Evolutionary conservation across 2,113 vertebrate genomes (phyloP), one percentile per base, ranked within the genome.

Genomic region (Pachyramphus minor): DNA sequence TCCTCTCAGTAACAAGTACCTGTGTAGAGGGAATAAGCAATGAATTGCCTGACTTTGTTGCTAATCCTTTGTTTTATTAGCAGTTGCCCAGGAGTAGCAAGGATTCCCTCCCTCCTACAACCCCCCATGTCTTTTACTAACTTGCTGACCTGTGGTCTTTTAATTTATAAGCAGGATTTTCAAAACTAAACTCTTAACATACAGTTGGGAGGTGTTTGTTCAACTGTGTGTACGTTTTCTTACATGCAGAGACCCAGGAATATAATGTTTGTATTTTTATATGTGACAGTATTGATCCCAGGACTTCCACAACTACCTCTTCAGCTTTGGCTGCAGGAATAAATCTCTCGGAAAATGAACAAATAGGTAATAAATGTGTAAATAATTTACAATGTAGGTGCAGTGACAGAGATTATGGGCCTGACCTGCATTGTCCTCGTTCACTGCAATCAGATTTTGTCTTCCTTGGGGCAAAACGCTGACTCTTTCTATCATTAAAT

Each of bases 1-100:
- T 96, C 67, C 72, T 88, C 31, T 56, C 82, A 85, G 71, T 78
- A 91, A 75, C 45, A 69, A 85, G 25, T 62, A 59, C 19, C 39
- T 62, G 5, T n/a, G 37, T 69, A 73, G 83, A 79, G 42, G 69
- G 67, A 94, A 79, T 84, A 91, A 91, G 37, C 62, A 82, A 58
- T 58, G 73, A 92, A 92, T 86, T 74, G 37, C 27, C 64, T 93
- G 71, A 56, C 53, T 73, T 74, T 78, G 59, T 78, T 77, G 47
- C 10, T 89, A 91, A 89, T 83, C 71, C 62, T 94, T 87, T 94
- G 37, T 82, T 20, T 93, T 93, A 83, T 80, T 87, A 91, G 37
- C 58, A 58, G 66, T 42, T 91, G 44, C 35, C 50, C 74, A 79
- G 58, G 45, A 76, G 42, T 69, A 64, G 7, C 31, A 49, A 90